These are phyloP conservation scores for Drosophila formosana DNA, from an alignment of 2,888 invertebrate species.

Conservation along the genomic window DNA sequence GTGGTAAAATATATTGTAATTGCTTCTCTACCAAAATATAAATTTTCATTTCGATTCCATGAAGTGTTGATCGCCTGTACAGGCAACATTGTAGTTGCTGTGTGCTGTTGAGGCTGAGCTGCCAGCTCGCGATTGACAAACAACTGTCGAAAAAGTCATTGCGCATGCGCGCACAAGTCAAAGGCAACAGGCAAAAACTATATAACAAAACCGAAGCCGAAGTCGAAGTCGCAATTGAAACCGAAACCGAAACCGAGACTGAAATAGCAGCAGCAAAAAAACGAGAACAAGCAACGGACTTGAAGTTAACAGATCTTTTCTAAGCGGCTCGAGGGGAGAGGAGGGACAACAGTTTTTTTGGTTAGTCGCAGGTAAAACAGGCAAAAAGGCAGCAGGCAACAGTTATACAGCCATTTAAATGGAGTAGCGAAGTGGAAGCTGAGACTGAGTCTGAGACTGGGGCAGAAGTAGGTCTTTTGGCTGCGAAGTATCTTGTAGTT, in stretches of 20 bases:
- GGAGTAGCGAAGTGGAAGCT: slow-evolving; percentile 65
- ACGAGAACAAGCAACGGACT: slow-evolving; percentile 47
- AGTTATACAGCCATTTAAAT: slow-evolving; percentile 69
- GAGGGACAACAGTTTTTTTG: slow-evolving; percentile 1
- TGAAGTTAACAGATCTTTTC: slow-evolving; percentile 52
- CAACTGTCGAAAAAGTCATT: slow-evolving; percentile 77
- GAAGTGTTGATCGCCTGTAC: slow-evolving; percentile 26
- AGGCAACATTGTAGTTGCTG: slow-evolving; percentile 13
- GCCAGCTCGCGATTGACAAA: slow-evolving; percentile 66
- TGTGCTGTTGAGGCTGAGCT: slow-evolving; percentile 29
- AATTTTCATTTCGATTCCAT: too few relatives aligned
- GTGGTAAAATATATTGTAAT: too few relatives aligned
- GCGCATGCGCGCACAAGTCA: slow-evolving; percentile 73
- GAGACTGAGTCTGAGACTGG: slow-evolving; percentile 26
- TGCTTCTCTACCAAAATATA: too few relatives aligned
- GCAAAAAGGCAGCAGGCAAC: slow-evolving; percentile 47
- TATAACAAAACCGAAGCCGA: slow-evolving; percentile 12
- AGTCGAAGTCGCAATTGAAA: background rate
- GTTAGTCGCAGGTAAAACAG: slow-evolving; percentile 33
- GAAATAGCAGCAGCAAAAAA: slow-evolving; percentile 26
- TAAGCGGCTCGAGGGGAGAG: background rate
- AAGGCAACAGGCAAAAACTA: slow-evolving; percentile 48
- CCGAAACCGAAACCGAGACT: background rate
- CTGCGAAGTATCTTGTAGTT: slow-evolving; percentile 31
- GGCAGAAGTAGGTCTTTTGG: slow-evolving; percentile 59